Evolutionary conservation across 2,113 vertebrate species (phyloP).

Genomic region (Entomyzon cyanotis): DNA sequence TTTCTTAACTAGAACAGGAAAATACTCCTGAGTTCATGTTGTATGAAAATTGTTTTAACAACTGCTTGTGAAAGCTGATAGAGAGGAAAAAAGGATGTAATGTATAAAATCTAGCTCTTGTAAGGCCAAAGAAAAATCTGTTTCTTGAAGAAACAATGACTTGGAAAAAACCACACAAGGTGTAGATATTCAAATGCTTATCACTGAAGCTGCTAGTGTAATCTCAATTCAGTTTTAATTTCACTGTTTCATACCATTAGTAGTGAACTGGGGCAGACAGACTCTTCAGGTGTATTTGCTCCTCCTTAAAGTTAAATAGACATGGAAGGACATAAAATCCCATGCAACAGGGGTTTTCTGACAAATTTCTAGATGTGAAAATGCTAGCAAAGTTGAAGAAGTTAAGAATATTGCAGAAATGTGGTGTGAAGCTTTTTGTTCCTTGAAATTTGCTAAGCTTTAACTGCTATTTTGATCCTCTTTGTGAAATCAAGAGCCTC

Average conservation of each 20-base stretch:
- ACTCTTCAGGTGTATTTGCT: background rate
- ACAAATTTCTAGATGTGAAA: background rate
- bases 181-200: background rate
- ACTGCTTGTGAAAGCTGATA: background rate
- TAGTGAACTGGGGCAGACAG: background rate
- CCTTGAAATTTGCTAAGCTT: background rate
- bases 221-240: background rate
- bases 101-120: background rate
- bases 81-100: background rate
- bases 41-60: background rate
- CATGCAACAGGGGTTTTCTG: background rate
- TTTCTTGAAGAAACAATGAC: background rate
- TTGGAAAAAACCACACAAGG: background rate
- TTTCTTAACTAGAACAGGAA: background rate
- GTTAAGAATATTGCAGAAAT: background rate
- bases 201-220: background rate
- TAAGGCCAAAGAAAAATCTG: background rate
- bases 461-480: background rate
- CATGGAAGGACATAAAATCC: background rate
- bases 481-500: background rate
- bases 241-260: background rate
- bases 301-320: background rate
- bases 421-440: background rate
- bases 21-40: background rate
- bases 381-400: background rate